Evolutionary conservation across 1,140 invertebrate species (phyloP).

Genomic region (Chrysoperla carnea): DNA sequence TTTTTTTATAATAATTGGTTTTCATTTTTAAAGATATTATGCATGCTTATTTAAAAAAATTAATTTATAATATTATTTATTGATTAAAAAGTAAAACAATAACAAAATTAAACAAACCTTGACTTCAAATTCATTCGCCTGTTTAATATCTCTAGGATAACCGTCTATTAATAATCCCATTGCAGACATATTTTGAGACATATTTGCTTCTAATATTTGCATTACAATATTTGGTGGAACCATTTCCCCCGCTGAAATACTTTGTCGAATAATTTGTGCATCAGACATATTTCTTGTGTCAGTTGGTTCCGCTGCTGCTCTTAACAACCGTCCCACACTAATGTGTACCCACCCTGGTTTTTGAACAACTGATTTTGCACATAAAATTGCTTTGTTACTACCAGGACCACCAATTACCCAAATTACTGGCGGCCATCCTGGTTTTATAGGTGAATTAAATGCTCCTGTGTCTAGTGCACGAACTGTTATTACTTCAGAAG

Average conservation of each 20-base stretch:
- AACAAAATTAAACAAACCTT: constrained; percentile 34
- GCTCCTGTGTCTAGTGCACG: not conserved
- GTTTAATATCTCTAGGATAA: constrained; percentile 71
- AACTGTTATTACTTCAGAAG: constrained; percentile 10
- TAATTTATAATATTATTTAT: no score
- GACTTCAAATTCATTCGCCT: constrained; percentile 67
- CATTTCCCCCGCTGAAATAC: constrained; percentile 66
- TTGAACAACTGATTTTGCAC: constrained; percentile 41
- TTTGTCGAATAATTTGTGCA: constrained; percentile 34
- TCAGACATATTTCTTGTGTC: constrained; percentile 31
- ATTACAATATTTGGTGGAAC: constrained; percentile 49
- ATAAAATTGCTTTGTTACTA: constrained; percentile 54
- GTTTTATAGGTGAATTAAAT: constrained; percentile 13
- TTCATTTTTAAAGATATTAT: no score
- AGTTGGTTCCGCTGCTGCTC: constrained; percentile 41
- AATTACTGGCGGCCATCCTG: constrained; percentile 38
- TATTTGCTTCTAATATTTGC: constrained; percentile 42
- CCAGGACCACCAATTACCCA: constrained; percentile 75
- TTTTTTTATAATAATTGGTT: no score
- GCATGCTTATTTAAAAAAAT: no score
- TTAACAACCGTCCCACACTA: constrained; percentile 50
- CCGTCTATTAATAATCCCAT: constrained; percentile 76
- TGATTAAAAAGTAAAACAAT: no score
- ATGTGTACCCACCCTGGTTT: constrained; percentile 57
- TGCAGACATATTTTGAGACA: constrained; percentile 28